These are phyloP conservation scores for Acipenser oxyrinchus DNA, from an alignment of 2,797 vertebrate genomes.

Conservation along the genomic window DNA sequence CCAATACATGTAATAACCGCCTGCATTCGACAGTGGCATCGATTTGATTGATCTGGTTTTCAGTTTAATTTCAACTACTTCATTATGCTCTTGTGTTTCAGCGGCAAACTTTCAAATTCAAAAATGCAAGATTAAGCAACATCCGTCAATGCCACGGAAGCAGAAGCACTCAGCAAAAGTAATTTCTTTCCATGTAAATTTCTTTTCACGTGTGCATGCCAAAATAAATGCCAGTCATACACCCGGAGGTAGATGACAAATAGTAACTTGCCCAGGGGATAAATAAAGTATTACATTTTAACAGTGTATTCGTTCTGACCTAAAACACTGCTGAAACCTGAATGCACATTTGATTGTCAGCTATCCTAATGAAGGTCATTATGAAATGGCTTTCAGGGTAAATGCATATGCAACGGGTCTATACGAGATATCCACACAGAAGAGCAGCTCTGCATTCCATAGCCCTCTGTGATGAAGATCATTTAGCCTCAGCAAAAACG, in stretches of 20 bases:
- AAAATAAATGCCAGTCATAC: neutral
- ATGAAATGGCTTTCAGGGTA: neutral
- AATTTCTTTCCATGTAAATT: no score
- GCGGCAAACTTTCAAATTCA: no score
- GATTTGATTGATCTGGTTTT: no score
- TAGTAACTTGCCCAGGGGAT: slow-evolving; percentile 1
- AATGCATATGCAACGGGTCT: no score
- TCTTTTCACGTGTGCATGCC: neutral
- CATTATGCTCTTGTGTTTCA: no score
- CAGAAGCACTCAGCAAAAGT: no score
- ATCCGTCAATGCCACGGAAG: no score
- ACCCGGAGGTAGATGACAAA: neutral
- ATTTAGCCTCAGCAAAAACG: neutral
- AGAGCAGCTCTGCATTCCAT: neutral
- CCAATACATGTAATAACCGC: no score
- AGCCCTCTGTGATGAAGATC: neutral
- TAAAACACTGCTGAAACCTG: neutral
- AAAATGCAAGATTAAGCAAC: no score
- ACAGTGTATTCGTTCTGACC: neutral
- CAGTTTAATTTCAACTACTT: no score
- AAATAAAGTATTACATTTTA: slow-evolving; percentile 7
- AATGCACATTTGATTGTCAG: slow-evolving; percentile 12
- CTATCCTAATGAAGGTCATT: slow-evolving; percentile 9
- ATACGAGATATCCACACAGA: neutral
- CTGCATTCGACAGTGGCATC: no score